Evolutionary conservation across 2,113 vertebrate genomes (phyloP).

Genomic region (Sardina pilchardus): DNA sequence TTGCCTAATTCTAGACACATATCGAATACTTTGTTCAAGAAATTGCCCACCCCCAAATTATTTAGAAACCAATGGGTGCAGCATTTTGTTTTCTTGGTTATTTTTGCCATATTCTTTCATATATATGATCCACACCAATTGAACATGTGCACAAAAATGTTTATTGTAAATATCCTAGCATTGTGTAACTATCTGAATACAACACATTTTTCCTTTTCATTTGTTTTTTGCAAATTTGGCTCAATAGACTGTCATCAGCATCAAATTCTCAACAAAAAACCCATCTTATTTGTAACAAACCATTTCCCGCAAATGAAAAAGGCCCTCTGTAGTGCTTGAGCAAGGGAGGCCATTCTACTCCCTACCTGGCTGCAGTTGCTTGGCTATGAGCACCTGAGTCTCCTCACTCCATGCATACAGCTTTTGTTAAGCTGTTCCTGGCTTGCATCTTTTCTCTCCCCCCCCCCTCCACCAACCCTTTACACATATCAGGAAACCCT

Average conservation of each 20-base stretch:
- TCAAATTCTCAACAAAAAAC: not conserved
- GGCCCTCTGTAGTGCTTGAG: not conserved
- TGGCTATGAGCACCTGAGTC: not conserved
- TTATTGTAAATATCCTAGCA: slow-evolving; percentile 49
- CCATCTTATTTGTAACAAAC: not conserved
- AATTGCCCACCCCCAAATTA: not conserved
- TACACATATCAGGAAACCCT: not conserved
- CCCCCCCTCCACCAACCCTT: too few relatives aligned
- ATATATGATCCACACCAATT: not conserved
- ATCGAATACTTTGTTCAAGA: not conserved
- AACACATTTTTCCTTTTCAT: slow-evolving; percentile 13
- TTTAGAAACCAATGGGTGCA: not conserved
- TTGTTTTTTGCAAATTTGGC: slow-evolving; percentile 49
- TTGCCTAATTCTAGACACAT: slow-evolving; percentile 49
- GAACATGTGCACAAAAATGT: not conserved
- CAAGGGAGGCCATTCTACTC: not conserved
- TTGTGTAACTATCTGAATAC: slow-evolving; percentile 29
- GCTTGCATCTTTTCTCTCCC: not conserved
- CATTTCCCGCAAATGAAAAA: not conserved
- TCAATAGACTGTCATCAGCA: not conserved
- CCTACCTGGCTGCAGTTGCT: not conserved
- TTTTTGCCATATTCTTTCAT: not conserved
- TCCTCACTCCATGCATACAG: not conserved
- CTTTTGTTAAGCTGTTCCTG: not conserved
- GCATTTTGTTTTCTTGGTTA: not conserved